phyloP scores from a whole-genome alignment of 2,113 vertebrate genomes.

The Phoenicopterus ruber region DNA sequence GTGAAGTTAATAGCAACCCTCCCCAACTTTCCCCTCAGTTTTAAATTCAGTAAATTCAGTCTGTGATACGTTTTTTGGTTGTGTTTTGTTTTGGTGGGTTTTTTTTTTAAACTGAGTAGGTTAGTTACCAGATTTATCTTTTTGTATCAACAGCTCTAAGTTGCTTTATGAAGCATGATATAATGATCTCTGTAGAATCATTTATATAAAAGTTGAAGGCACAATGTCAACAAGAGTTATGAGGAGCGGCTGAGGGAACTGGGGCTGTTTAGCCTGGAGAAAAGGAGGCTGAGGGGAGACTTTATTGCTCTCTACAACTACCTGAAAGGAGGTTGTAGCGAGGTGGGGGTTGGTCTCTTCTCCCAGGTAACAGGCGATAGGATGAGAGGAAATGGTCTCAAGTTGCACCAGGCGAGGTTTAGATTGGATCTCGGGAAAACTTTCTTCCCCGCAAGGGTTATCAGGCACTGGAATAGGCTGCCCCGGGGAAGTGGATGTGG shows the following conservation, averaged over 20 bases:
- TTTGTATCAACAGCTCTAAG: neutral
- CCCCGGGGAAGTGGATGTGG: too few relatives aligned
- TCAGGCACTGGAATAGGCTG: neutral
- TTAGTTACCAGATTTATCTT: neutral
- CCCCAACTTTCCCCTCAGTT: neutral
- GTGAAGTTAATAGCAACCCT: neutral
- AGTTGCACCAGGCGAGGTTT: neutral
- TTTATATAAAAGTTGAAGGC: neutral
- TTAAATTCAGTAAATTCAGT: neutral
- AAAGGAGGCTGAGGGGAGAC: neutral
- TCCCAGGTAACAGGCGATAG: neutral
- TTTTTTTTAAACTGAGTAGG: neutral
- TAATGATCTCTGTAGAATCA: neutral
- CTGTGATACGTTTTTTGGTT: neutral
- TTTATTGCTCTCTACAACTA: accelerated
- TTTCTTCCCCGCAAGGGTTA: neutral
- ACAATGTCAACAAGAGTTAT: neutral
- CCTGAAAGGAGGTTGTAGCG: neutral
- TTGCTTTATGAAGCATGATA: neutral
- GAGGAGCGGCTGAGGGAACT: neutral
- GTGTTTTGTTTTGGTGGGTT: neutral
- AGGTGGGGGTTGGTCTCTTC: accelerated
- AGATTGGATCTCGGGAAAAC: neutral
- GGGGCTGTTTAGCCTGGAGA: neutral
- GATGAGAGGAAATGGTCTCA: neutral